Conservation (phyloP, 2,797 vertebrate genomes). For the Agapornis canus region DNA sequence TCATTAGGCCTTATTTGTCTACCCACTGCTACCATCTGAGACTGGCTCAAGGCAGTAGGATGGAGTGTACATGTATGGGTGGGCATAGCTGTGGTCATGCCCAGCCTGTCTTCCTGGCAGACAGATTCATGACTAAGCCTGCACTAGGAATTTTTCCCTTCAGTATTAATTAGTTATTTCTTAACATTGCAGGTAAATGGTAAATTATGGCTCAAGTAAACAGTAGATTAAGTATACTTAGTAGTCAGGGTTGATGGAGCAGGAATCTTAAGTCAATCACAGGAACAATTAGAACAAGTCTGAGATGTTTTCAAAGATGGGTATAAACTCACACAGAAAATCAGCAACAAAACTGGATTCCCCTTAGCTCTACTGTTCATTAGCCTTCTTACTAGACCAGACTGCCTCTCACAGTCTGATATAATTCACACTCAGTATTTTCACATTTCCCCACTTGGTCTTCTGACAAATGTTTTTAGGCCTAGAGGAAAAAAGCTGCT, state of each 20-base stretch:
- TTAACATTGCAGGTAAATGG: background rate
- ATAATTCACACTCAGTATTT: constrained; percentile 34
- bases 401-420: constrained; percentile 41
- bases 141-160: background rate
- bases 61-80: background rate
- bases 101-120: background rate
- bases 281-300: background rate
- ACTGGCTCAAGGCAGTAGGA: background rate
- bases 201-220: background rate
- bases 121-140: background rate
- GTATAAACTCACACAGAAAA: background rate
- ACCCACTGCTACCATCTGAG: background rate
- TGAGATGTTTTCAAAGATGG: background rate
- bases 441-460: constrained; percentile 18
- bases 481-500: constrained; percentile 52
- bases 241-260: background rate
- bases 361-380: background rate
- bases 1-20: background rate
- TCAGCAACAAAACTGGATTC: background rate
- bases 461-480: constrained; percentile 48
- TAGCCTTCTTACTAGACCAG: constrained; percentile 48
- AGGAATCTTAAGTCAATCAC: background rate
- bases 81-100: background rate
- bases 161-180: background rate
- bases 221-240: background rate